A percentile compares a stretch with the other conserved stretches of the same genome.
These are phyloP conservation scores for Catharus minimus DNA, from an alignment of 2,113 vertebrate species.

Conservation along the genomic window DNA sequence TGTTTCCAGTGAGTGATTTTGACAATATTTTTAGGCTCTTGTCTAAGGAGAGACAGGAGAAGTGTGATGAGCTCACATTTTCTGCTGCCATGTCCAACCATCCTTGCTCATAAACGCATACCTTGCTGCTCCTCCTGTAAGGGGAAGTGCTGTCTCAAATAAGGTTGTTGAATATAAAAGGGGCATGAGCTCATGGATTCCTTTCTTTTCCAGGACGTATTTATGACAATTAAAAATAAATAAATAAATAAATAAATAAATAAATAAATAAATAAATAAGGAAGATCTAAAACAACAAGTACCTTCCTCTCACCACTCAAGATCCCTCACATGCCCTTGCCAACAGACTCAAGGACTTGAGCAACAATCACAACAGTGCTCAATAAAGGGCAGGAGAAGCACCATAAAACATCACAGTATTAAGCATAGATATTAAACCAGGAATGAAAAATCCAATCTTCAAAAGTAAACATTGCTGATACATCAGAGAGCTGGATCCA, in stretches of 20 bases:
- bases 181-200: neutral
- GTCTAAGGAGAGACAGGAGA: neutral
- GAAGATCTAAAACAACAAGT: neutral
- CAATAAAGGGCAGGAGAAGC: neutral
- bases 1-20: neutral
- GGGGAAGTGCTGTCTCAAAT: neutral
- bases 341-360: neutral
- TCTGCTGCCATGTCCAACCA: neutral
- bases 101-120: neutral
- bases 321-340: neutral
- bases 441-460: neutral
- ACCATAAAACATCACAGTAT: neutral
- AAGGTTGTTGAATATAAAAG: neutral
- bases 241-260: neutral
- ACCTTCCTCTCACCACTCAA: rapidly evolving
- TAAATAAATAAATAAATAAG: neutral
- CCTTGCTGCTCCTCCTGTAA: neutral
- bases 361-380: neutral
- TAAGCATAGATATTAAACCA: neutral
- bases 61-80: neutral
- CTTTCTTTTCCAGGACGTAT: neutral
- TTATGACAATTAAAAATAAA: neutral
- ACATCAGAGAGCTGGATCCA: neutral
- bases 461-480: neutral
- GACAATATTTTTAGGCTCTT: neutral